Evolutionary conservation across 2,888 invertebrate genomes (phyloP).

Genomic region (Griposia aprilina): DNA sequence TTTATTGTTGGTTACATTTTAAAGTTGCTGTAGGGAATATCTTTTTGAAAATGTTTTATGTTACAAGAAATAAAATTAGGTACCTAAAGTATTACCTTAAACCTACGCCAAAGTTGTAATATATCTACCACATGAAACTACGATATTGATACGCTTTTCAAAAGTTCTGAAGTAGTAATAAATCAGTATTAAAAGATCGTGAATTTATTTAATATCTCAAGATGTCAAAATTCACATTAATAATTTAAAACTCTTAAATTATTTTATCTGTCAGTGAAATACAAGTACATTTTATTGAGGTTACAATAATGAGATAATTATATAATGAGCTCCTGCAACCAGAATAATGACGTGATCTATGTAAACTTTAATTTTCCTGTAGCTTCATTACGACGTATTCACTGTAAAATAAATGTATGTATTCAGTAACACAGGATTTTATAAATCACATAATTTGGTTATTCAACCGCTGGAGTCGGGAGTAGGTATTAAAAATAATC

Average conservation of each 20-base stretch:
- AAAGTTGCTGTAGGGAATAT: neutral
- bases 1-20: neutral
- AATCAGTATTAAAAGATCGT: slow-evolving; percentile 9
- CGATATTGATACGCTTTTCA: neutral
- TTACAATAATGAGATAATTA: slow-evolving; percentile 34
- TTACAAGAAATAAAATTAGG: neutral
- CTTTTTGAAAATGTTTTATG: neutral
- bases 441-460: slow-evolving; percentile 21
- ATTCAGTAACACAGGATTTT: neutral
- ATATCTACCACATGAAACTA: neutral
- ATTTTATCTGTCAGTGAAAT: slow-evolving; percentile 32
- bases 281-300: slow-evolving; percentile 13
- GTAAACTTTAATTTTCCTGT: slow-evolving; percentile 30
- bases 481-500: neutral
- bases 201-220: neutral
- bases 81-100: neutral
- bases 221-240: slow-evolving; percentile 19
- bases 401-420: slow-evolving; percentile 5
- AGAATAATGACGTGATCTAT: slow-evolving; percentile 27
- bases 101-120: neutral
- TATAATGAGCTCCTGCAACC: slow-evolving; percentile 27
- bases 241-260: slow-evolving; percentile 13
- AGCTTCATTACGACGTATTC: slow-evolving; percentile 25
- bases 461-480: neutral
- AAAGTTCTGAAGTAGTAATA: slow-evolving; percentile 11